phyloP scores from a whole-genome alignment of 2,797 vertebrate genomes.

The Antrozous pallidus region DNA sequence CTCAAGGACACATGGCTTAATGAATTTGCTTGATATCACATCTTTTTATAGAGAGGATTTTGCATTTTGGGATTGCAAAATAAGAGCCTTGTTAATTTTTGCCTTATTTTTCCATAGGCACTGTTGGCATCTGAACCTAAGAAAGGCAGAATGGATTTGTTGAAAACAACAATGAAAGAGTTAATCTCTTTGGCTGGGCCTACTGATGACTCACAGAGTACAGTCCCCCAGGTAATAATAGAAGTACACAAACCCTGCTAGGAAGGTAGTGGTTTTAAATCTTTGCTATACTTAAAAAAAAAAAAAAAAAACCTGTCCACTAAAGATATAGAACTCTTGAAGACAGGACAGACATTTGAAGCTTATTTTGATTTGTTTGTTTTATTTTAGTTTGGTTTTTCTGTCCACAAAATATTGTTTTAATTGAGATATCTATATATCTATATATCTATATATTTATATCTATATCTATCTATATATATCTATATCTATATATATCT shows the following conservation, averaged over 20 bases:
- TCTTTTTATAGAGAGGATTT: slow-evolving; percentile 7
- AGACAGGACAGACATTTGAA: not conserved
- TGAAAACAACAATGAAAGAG: slow-evolving; percentile 94
- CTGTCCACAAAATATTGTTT: not conserved
- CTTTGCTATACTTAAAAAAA: not conserved
- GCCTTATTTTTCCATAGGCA: slow-evolving; percentile 83
- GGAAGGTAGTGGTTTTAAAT: slow-evolving; percentile 12
- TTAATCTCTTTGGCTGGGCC: slow-evolving; percentile 89
- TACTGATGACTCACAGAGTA: slow-evolving; percentile 79
- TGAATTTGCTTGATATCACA: not conserved
- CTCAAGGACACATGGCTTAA: not conserved
- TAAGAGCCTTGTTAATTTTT: not conserved
- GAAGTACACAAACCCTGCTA: not conserved
- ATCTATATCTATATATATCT: too few relatives aligned
- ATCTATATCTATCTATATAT: too few relatives aligned
- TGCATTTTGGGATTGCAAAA: slow-evolving; percentile 4
- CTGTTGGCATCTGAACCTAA: slow-evolving; percentile 95
- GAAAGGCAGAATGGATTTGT: slow-evolving; percentile 89
- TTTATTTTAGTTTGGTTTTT: slow-evolving; percentile 8
- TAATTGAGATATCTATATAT: not conserved
- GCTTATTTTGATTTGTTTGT: not conserved
- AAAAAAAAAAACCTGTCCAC: not conserved
- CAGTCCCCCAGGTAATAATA: slow-evolving; percentile 91
- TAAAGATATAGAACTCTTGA: not conserved
- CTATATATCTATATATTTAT: not conserved